A percentile compares a stretch with the other conserved stretches of the same genome.
Evolutionary conservation across 2,113 vertebrate genomes (phyloP).

Genomic region (Nothoprocta perdicaria): DNA sequence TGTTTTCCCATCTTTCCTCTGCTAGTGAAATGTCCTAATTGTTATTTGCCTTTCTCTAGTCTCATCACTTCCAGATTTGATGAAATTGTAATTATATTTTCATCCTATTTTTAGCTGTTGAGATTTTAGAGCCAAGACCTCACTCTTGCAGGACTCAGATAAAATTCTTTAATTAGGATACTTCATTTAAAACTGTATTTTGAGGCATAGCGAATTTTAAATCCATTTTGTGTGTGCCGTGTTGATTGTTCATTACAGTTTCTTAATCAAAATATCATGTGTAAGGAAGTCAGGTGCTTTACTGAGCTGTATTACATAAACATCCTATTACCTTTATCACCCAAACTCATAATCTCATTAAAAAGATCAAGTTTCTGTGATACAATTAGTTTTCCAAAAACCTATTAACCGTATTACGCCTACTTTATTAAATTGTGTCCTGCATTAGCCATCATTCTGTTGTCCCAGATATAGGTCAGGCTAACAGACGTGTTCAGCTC

Average conservation of each 20-base stretch:
- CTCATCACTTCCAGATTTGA: not conserved
- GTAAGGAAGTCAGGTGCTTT: not conserved
- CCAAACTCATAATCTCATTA: not conserved
- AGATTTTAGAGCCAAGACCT: not conserved
- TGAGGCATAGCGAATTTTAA: not conserved
- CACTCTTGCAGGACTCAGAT: not conserved
- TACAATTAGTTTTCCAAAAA: not conserved
- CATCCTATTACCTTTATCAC: not conserved
- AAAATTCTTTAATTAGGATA: not conserved
- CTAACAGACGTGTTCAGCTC: not conserved
- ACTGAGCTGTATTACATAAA: not conserved
- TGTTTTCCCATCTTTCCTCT: not conserved
- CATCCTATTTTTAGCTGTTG: not conserved
- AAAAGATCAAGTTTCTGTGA: not conserved
- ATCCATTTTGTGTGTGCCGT: not conserved
- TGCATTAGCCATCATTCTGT: not conserved
- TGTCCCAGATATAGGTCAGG: not conserved
- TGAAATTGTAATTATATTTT: not conserved
- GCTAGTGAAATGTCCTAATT: not conserved
- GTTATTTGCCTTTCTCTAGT: not conserved
- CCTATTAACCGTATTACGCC: not conserved
- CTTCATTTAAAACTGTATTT: not conserved
- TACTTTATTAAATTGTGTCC: not conserved
- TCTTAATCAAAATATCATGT: not conserved
- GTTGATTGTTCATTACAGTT: not conserved